Percentiles rank a stretch among this genome's conserved stretches.
phyloP scores from a whole-genome alignment of 2,797 vertebrate genomes.

The Gymnoscopelus microlampas region DNA sequence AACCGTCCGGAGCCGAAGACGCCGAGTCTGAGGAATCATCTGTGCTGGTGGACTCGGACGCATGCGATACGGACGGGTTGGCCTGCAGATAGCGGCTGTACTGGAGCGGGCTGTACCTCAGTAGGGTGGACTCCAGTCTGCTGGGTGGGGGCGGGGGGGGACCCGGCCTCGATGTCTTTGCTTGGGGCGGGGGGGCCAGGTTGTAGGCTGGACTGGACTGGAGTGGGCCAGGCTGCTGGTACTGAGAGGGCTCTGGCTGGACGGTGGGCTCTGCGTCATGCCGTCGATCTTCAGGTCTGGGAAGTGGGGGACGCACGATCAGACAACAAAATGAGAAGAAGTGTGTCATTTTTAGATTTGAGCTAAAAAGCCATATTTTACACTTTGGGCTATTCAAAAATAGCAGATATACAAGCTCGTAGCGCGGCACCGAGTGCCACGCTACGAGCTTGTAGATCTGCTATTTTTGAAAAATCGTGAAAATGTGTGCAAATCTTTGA shows the following conservation, averaged over 20 bases:
- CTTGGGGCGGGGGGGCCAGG: constrained; percentile 35
- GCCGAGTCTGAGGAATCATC: constrained; percentile 45
- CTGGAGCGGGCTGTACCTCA: constrained; percentile 76
- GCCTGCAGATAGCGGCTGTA: constrained; percentile 75
- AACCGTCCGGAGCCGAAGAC: constrained; percentile 29
- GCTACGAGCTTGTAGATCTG: too few relatives aligned
- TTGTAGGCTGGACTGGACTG: constrained; percentile 34
- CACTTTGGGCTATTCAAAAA: too few relatives aligned
- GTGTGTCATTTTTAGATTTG: too few relatives aligned
- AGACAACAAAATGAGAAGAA: constrained; percentile 51
- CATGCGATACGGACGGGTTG: constrained; percentile 24
- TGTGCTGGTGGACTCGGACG: constrained; percentile 19
- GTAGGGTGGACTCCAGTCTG: constrained; percentile 78
- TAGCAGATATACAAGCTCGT: too few relatives aligned
- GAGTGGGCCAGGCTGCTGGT: constrained; percentile 25
- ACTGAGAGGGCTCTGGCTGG: constrained; percentile 36
- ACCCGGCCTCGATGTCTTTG: constrained; percentile 46
- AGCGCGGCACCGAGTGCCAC: too few relatives aligned
- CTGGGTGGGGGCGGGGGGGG: constrained; percentile 61
- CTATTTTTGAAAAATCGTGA: too few relatives aligned
- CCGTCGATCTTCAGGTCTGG: constrained; percentile 61
- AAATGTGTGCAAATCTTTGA: too few relatives aligned
- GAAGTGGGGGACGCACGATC: constrained; percentile 47
- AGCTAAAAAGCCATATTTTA: too few relatives aligned
- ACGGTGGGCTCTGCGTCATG: constrained; percentile 45